phyloP scores from a whole-genome alignment of 1,140 invertebrate genomes.

The Pemphigus obesinymphae region DNA sequence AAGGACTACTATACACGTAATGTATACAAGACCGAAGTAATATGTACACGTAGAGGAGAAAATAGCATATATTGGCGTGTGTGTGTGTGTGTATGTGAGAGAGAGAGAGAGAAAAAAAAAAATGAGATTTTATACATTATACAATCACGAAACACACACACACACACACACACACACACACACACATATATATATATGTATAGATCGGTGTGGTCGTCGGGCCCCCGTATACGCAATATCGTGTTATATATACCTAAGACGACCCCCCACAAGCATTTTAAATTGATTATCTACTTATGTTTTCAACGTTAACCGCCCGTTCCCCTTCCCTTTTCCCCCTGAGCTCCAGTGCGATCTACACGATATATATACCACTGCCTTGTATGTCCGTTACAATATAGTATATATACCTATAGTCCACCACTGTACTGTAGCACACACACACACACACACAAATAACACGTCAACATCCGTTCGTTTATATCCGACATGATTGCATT shows the following conservation, averaged over 20 bases:
- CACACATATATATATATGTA: no score
- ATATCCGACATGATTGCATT: no score
- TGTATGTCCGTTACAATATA: background rate
- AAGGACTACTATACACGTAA: no score
- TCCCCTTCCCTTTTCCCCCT: background rate
- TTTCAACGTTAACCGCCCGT: constrained; percentile 7
- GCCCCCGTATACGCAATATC: constrained; percentile 18
- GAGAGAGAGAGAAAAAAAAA: background rate
- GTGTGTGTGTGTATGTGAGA: background rate
- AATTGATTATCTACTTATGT: constrained; percentile 37
- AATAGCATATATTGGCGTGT: background rate
- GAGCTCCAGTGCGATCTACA: background rate
- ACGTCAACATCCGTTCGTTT: no score
- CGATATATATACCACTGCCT: background rate
- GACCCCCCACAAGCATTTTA: constrained; percentile 38
- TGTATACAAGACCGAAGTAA: no score
- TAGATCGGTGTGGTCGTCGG: constrained; percentile 9
- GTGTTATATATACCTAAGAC: background rate
- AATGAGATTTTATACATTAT: background rate
- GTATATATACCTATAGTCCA: no score
- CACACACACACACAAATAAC: no score
- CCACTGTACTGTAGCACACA: background rate
- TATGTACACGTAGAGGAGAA: background rate
- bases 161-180: no score
- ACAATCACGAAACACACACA: constrained; percentile 5